These are phyloP conservation scores for Acestrorhynchus altus DNA, from an alignment of 2,797 vertebrate genomes.

Conservation along the genomic window DNA sequence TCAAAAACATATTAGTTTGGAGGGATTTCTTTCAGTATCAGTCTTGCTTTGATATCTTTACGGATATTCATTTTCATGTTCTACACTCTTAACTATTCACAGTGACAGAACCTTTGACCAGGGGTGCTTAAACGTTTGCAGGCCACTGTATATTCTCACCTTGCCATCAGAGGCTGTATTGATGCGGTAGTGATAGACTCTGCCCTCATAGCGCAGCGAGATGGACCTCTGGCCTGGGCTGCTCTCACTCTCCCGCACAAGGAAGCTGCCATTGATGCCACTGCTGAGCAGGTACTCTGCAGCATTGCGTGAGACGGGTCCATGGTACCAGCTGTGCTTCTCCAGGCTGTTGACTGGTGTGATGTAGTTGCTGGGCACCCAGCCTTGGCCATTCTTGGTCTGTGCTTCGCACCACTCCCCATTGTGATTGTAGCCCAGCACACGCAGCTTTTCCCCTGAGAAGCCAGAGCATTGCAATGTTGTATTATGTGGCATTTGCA, in stretches of 20 bases:
- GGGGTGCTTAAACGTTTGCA: too few species aligned
- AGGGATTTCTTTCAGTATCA: too few species aligned
- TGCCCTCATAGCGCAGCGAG: conserved; percentile 92
- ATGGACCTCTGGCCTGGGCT: conserved; percentile 97
- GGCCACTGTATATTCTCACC: conserved; percentile 72
- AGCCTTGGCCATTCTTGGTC: conserved; percentile 97
- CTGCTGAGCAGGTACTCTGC: conserved; percentile 98
- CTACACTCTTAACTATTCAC: too few species aligned
- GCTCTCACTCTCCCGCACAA: conserved; percentile 97
- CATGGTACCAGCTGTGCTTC: conserved; percentile 98
- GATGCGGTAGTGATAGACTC: conserved; percentile 98
- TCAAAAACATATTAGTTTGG: too few species aligned
- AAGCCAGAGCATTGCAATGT: background rate
- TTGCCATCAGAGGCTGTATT: conserved; percentile 96
- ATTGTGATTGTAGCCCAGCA: conserved; percentile 97
- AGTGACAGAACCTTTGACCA: too few species aligned
- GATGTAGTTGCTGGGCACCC: conserved; percentile 99
- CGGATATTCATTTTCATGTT: too few species aligned
- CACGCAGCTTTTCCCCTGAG: conserved; percentile 94
- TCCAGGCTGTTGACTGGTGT: conserved; percentile 97
- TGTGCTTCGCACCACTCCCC: conserved; percentile 98
- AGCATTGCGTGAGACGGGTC: conserved; percentile 93
- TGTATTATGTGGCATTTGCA: background rate
- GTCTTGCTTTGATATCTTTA: too few species aligned
- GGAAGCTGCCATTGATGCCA: conserved; percentile 96